Evolutionary conservation across 2,888 invertebrate species (phyloP), one percentile per base, ranked within the genome.

Genomic region (Cetonia aurata): DNA sequence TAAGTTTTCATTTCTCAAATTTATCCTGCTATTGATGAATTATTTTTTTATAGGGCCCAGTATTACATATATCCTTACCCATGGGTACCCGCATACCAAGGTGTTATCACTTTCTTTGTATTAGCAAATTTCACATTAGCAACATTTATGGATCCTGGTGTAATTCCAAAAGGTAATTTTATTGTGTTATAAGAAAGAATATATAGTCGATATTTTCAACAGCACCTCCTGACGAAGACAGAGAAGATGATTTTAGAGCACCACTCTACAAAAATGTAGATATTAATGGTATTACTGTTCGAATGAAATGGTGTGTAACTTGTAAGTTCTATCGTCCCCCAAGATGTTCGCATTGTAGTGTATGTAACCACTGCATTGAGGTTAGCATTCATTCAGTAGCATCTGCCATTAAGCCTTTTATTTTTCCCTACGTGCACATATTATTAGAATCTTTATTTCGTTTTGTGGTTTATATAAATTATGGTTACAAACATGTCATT

Each of bases 301-400:
- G 99, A 74, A 99, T 99, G 99, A 99, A 99, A 87, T 99, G 99
- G 99, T 99, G 99, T 87, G 96, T 97, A 78, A 99, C 99, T 1
- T 99, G 99, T 88, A 97, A 98, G 88, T 99, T 99, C 88, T 99
- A 99, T 87, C 90, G 99, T 81, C 99, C 99, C 83, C 99, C 99
- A 75, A 89, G 99, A 82, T 98, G 99, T 86, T 98, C 98, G 72
- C 99, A 99, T 86, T 99, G 99, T 87, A 98, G 98, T 78, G 98
- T 99, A 72, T 99, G 99, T 89, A 97, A 99, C 88, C 96, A 96
- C 83, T 99, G 98, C 86, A 98, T 97, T 85, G 96, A 96, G 91
- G 96, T 95, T 82, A 85, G 69, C 10, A 25, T 52, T 3, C 9
- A 25, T 25, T 6, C 2, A n/a, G 12, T 25, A 4, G 37, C 10